These are phyloP conservation scores for Taxidea taxus DNA, from an alignment of 2,113 vertebrate genomes.

Conservation along the genomic window DNA sequence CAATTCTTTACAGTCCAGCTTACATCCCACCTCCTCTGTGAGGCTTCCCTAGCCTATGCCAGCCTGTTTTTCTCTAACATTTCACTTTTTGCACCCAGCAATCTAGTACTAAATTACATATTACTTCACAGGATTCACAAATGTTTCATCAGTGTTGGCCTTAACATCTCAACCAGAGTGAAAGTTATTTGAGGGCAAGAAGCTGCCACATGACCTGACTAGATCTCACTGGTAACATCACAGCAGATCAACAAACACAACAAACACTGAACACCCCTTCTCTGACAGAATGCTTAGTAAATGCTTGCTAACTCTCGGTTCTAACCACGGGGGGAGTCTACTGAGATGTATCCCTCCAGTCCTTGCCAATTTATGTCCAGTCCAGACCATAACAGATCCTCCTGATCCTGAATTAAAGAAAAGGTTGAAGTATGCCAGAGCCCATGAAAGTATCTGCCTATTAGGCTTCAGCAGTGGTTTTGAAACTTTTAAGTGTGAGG, in stretches of 20 bases:
- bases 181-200: background rate
- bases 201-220: background rate
- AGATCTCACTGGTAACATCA: background rate
- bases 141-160: background rate
- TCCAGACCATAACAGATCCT: background rate
- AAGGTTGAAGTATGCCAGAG: background rate
- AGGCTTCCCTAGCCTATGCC: background rate
- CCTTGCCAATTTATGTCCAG: background rate
- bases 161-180: background rate
- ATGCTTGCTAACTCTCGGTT: background rate
- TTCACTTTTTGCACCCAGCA: background rate
- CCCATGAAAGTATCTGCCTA: background rate
- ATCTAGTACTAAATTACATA: background rate
- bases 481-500: background rate
- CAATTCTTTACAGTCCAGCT: background rate
- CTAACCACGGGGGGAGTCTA: background rate
- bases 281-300: background rate
- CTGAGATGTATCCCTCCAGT: background rate
- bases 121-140: background rate
- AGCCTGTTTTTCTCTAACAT: conserved; percentile 17
- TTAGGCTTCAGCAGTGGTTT: background rate
- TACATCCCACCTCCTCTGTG: background rate
- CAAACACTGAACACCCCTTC: background rate
- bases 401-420: background rate
- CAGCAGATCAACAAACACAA: background rate